Evolutionary conservation across 2,113 vertebrate genomes (phyloP), one percentile per base, ranked within the genome.

Genomic region (Corapipo altera): DNA sequence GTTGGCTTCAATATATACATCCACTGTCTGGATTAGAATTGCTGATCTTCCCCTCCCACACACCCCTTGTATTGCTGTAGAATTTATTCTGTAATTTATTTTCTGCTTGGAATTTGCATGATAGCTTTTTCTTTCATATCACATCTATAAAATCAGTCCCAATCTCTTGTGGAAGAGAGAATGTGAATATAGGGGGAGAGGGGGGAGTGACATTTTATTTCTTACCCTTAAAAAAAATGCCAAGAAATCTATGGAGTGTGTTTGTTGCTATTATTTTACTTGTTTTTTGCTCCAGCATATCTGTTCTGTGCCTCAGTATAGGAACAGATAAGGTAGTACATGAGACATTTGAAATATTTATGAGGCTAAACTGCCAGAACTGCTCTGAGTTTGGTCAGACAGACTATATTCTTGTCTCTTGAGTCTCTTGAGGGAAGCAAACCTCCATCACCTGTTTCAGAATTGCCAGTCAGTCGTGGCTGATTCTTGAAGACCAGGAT

Each of bases 271-370:
- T 44, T 93, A 19, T 57, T 91, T 82, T 41, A 27, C 70, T 82
- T 88, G 28, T 62, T 91, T 72, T 43, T 81, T 86, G 55, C n/a
- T 73, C n/a, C 44, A 81, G 39, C 8, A 2, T 51, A 24, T 81
- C 66, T 87, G 48, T 82, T 26, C 69, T 78, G 57, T 85, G 73
- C 74, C 30, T 87, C 87, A 20, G 8, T 64, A 48, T 69, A 85
- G 85, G 32, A 78, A 78, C 44, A 93, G 54, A 52, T 13, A 20
- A 70, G 11, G 67, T 57, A 79, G 62, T 71, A 57, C 26, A 21
- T 52, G 57, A 93, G 82, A 76, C 20, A 12, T 48, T 8, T 88
- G 71, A 95, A 94, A 73, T 88, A 85, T 73, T 92, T 77, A 76
- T 49, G 67, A 94, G 41, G 71, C 51, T 88, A 8, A 85, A 76